A percentile compares a stretch with the other conserved stretches of the same genome.
Conservation (phyloP, 2,888 invertebrate species). For the Tholera decimalis region DNA sequence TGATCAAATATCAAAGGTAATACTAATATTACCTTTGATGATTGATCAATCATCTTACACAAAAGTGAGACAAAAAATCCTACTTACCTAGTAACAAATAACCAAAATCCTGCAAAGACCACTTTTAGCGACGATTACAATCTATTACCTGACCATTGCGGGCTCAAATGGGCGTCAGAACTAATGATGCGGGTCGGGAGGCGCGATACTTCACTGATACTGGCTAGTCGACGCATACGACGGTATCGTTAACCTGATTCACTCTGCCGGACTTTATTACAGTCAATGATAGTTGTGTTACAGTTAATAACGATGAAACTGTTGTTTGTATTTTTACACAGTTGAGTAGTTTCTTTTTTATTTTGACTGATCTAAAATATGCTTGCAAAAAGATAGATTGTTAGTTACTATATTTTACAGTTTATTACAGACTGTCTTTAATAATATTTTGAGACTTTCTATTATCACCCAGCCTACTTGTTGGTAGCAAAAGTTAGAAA, state of each 20-base stretch:
- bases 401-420: too few relatives aligned
- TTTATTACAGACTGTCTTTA: too few relatives aligned
- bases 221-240: conserved; percentile 57
- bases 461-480: too few relatives aligned
- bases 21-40: too few relatives aligned
- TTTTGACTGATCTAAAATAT: neutral
- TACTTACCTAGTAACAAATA: conserved; percentile 23
- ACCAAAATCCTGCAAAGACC: conserved; percentile 20
- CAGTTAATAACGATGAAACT: too few relatives aligned
- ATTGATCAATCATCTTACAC: too few relatives aligned
- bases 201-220: conserved; percentile 49
- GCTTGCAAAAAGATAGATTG: neutral
- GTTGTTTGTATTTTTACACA: conserved; percentile 5
- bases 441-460: too few relatives aligned
- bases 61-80: neutral
- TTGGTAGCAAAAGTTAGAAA: too few relatives aligned
- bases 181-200: conserved; percentile 43
- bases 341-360: conserved; percentile 3
- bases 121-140: conserved; percentile 39
- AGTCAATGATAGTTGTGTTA: conserved; percentile 72
- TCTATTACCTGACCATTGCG: conserved; percentile 55
- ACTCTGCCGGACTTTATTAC: conserved; percentile 51
- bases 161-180: conserved; percentile 31
- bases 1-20: too few relatives aligned
- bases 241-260: conserved; percentile 55